Conservation (phyloP, 2,888 invertebrate genomes). For the Spodoptera picta region DNA sequence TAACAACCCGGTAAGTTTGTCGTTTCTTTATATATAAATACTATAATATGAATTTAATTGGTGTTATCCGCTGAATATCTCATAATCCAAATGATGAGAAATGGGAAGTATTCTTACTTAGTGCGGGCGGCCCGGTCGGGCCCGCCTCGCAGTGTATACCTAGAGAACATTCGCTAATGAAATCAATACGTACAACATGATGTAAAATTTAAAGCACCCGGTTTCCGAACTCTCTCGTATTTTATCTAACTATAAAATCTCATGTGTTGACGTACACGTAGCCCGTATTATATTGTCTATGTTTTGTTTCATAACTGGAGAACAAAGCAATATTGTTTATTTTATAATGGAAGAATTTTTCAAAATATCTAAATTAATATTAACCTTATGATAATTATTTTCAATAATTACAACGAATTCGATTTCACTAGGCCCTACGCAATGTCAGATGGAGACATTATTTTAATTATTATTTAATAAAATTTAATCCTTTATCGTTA, state of each 20-base stretch:
- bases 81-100: conserved; percentile 58
- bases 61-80: conserved; percentile 79
- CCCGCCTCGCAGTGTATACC: conserved; percentile 70
- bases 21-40: conserved; percentile 73
- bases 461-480: conserved; percentile 73
- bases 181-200: conserved; percentile 85
- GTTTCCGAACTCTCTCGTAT: conserved; percentile 87
- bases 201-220: conserved; percentile 89
- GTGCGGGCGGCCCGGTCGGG: conserved; percentile 29
- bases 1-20: conserved; percentile 72
- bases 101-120: conserved; percentile 56
- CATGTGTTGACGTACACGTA: conserved; percentile 80
- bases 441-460: conserved; percentile 84
- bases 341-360: conserved; percentile 82
- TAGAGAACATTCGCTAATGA: conserved; percentile 83
- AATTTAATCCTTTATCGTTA: conserved; percentile 79
- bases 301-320: conserved; percentile 75
- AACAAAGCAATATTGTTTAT: conserved; percentile 80
- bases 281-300: conserved; percentile 85
- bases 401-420: conserved; percentile 86
- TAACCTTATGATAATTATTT: conserved; percentile 75
- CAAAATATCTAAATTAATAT: conserved; percentile 82
- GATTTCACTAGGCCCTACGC: conserved; percentile 86
- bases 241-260: conserved; percentile 86
- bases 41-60: conserved; percentile 81